Base-by-base conservation (phyloP, 2,113 vertebrate species). In the Oreochromis aureus region DNA sequence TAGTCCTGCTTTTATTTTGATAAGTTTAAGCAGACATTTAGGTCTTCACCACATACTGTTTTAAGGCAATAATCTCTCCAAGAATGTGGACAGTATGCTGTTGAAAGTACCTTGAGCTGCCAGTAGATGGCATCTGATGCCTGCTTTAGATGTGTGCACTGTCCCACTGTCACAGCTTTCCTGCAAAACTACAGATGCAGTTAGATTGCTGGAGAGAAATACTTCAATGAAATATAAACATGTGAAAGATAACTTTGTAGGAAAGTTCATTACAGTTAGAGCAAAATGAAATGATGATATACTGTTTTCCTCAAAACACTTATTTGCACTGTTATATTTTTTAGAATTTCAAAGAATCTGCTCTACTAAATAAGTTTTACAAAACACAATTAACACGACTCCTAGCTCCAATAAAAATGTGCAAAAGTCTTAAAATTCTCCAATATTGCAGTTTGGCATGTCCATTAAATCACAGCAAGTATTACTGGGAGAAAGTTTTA, bases 41-140 rank as follows among this genome's bases (percentile, higher is more conserved):
- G 9, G 7, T 58, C 6, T 59, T 59, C 18, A 81, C 11, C 30
- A 27, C 16, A 4, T 15, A 12, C 79, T 0, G 48, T 86, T 73
- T 80, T 18, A 5, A 46, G 16, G 2, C 16, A 71, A 8, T 12
- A 10, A 11, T 41, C n/a, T 53, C 51, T 78, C 16, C 3, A 59
- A 79, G 69, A 79, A 36, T 48, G 46, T 48, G 32, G 6, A 27
- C 4, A 6, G 34, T 39, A 18, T 34, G 41, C 19, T 59, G n/a
- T 56, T 30, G 82, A 78, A 36, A 81, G 51, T 41, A 27, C 7
- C 78, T 22, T 2, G 7, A 76, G 19, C 30, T 9, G 53, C 95
- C 96, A 95, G 94, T 92, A 96, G 96, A 94, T 96, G 96, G 95
- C 96, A 87, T 93, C 88, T 96, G 89, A 87, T 30, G 44, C 94